These are phyloP conservation scores for Timema podura DNA, from an alignment of 2,888 invertebrate species.

Conservation along the genomic window DNA sequence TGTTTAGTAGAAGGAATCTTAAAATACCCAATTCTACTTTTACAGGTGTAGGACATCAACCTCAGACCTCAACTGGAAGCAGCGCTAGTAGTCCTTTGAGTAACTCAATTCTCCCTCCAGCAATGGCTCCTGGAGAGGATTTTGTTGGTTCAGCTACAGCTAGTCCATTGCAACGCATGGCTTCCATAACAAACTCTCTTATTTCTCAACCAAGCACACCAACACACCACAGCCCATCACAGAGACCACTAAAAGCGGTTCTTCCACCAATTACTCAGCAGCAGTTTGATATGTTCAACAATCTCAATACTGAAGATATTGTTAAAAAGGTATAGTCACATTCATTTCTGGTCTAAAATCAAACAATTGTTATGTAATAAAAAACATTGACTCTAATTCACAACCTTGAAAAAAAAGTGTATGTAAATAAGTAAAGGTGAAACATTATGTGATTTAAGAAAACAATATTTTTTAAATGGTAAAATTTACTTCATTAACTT, in stretches of 20 bases:
- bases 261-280: conserved; percentile 97
- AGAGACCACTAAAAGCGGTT: conserved; percentile 91
- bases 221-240: conserved; percentile 76
- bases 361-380: no score
- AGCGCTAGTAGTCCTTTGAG: conserved; percentile 81
- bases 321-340: conserved; percentile 68
- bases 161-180: conserved; percentile 95
- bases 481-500: no score
- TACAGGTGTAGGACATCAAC: conserved; percentile 14
- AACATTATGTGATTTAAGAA: no score
- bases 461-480: no score
- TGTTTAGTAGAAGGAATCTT: no score
- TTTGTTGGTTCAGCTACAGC: conserved; percentile 63
- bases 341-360: no score
- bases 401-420: no score
- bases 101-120: conserved; percentile 74
- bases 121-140: conserved; percentile 77
- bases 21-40: not conserved
- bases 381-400: no score
- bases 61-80: conserved; percentile 43
- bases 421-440: no score
- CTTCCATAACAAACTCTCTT: conserved; percentile 94
- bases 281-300: conserved; percentile 97
- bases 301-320: conserved; percentile 96
- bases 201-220: conserved; percentile 87